phyloP scores from a whole-genome alignment of 2,797 vertebrate species.

The Notolepis coatsorum region DNA sequence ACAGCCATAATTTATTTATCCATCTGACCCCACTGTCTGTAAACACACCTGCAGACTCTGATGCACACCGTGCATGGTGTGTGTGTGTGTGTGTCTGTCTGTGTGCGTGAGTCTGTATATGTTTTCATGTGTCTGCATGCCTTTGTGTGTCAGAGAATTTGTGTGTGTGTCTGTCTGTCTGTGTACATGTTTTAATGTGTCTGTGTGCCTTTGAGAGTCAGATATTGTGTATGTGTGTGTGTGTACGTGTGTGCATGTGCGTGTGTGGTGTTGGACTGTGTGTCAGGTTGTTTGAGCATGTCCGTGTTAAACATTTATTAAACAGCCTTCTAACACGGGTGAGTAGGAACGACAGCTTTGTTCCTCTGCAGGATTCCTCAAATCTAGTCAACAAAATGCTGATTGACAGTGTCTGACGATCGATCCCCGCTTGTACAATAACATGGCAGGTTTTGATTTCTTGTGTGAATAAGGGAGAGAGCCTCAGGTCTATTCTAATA shows the following conservation, averaged over 20 bases:
- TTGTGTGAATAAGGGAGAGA: too few species aligned
- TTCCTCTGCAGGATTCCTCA: too few species aligned
- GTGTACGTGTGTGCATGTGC: slow-evolving; percentile 2
- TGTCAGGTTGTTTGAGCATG: not conserved
- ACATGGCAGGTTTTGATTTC: too few species aligned
- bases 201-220: too few species aligned
- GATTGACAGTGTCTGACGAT: too few species aligned
- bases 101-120: slow-evolving; percentile 22
- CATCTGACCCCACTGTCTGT: slow-evolving; percentile 73
- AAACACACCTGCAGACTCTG: slow-evolving; percentile 72
- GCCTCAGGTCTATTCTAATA: too few species aligned
- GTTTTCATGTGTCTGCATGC: slow-evolving; percentile 24
- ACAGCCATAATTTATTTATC: slow-evolving; percentile 84
- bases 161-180: not conserved
- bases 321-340: too few species aligned
- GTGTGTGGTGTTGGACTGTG: slow-evolving; percentile 13
- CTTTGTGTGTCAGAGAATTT: slow-evolving; percentile 32
- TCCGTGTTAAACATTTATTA: not conserved
- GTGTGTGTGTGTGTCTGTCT: slow-evolving; percentile 30
- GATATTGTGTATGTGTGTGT: slow-evolving; percentile 12
- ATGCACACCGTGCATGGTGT: slow-evolving; percentile 47
- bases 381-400: too few species aligned
- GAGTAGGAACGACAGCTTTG: too few species aligned
- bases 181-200: slow-evolving; percentile 8
- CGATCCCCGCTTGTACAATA: too few species aligned